phyloP scores from a whole-genome alignment of 2,888 invertebrate species.

The Creontiades dilutus region DNA sequence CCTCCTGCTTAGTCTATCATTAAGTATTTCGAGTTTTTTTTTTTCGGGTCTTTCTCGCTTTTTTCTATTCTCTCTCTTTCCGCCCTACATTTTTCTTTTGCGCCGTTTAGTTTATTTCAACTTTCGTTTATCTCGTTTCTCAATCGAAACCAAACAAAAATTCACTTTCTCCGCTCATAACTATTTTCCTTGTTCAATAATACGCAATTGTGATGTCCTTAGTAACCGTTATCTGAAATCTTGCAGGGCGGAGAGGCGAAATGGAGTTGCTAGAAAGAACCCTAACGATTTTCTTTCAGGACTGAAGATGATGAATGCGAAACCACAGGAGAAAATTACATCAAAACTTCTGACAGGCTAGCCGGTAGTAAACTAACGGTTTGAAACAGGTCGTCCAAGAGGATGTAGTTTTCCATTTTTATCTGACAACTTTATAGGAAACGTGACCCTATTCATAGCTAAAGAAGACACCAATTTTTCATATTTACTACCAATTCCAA shows the following conservation, averaged over 20 bases:
- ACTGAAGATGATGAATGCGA: slow-evolving; percentile 39
- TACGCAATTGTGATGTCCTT: neutral
- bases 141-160: neutral
- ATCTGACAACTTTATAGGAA: neutral
- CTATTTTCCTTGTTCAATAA: slow-evolving; percentile 44
- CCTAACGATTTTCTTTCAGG: slow-evolving; percentile 55
- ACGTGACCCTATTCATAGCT: too few species aligned
- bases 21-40: neutral
- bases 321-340: slow-evolving; percentile 13
- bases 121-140: neutral
- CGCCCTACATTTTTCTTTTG: slow-evolving; percentile 29
- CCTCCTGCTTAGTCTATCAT: slow-evolving; percentile 10
- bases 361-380: neutral
- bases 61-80: slow-evolving; percentile 29
- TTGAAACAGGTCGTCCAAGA: slow-evolving; percentile 22
- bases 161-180: slow-evolving; percentile 43
- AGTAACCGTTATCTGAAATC: slow-evolving; percentile 55
- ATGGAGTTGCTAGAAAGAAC: slow-evolving; percentile 28
- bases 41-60: slow-evolving; percentile 25
- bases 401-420: neutral
- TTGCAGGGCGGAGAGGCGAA: slow-evolving; percentile 57
- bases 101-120: neutral
- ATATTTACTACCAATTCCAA: too few species aligned
- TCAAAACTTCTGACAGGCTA: slow-evolving; percentile 23
- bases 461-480: neutral